Percentiles rank a stretch among this genome's conserved stretches.
Evolutionary conservation across 2,888 invertebrate genomes (phyloP).

Genomic region (Clistopyga incitator): DNA sequence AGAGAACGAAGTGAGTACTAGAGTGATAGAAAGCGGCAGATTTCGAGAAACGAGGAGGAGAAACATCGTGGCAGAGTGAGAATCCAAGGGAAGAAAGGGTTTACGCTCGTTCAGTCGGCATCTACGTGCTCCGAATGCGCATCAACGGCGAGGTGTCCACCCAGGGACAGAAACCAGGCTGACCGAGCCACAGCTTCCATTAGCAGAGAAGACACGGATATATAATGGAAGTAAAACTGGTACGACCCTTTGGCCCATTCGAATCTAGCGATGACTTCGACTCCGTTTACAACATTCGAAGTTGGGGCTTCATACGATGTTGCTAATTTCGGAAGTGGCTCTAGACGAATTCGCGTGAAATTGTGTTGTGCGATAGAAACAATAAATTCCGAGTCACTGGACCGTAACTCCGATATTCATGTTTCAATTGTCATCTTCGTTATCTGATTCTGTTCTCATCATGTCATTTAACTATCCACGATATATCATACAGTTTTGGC

Average conservation of each 20-base stretch:
- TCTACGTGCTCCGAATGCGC: slow-evolving; percentile 72
- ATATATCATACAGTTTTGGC: neutral
- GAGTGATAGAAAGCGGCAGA: slow-evolving; percentile 20
- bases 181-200: slow-evolving; percentile 17
- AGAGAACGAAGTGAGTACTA: neutral
- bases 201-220: slow-evolving; percentile 32
- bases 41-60: slow-evolving; percentile 20
- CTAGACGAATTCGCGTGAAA: slow-evolving; percentile 33
- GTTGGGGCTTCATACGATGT: slow-evolving; percentile 25
- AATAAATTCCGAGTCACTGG: slow-evolving; percentile 7
- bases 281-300: slow-evolving; percentile 39
- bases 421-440: neutral
- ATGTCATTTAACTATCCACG: neutral
- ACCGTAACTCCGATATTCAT: slow-evolving; percentile 5
- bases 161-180: slow-evolving; percentile 22
- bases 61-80: slow-evolving; percentile 32
- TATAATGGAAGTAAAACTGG: slow-evolving; percentile 30
- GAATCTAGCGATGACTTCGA: slow-evolving; percentile 51
- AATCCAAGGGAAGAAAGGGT: slow-evolving; percentile 58
- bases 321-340: slow-evolving; percentile 57
- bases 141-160: slow-evolving; percentile 15
- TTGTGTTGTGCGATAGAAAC: slow-evolving; percentile 15
- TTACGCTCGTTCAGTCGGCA: slow-evolving; percentile 69
- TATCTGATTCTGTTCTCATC: neutral
- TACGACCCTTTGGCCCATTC: slow-evolving; percentile 50